phyloP scores from a whole-genome alignment of 2,113 vertebrate species.

The Microcebus tavaratra region DNA sequence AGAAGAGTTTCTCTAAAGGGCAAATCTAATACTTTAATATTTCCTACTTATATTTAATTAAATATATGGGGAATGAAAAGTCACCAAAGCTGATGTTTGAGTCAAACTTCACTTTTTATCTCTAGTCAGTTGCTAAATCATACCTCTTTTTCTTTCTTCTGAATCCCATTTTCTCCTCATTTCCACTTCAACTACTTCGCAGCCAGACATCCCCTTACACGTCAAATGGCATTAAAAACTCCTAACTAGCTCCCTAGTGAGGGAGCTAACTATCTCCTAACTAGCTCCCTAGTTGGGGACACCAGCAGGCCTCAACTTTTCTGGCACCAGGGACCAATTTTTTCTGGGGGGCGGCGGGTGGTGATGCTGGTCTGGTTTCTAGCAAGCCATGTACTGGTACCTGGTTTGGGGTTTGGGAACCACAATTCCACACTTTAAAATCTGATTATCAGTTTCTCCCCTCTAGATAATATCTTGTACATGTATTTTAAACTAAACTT shows the following conservation, averaged over 20 bases:
- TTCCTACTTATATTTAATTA: slow-evolving; percentile 18
- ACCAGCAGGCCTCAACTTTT: too few relatives aligned
- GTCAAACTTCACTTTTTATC: not conserved
- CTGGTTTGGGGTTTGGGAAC: too few relatives aligned
- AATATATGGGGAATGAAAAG: not conserved
- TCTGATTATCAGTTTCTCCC: not conserved
- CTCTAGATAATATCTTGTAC: not conserved
- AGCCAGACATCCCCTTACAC: not conserved
- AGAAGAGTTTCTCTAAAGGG: not conserved
- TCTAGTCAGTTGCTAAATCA: not conserved
- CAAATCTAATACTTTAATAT: slow-evolving; percentile 36
- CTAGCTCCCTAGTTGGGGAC: not conserved
- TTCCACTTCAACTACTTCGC: not conserved
- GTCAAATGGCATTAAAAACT: not conserved
- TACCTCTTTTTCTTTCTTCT: not conserved
- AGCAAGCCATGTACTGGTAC: too few relatives aligned
- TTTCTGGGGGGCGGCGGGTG: too few relatives aligned
- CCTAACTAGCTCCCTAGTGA: not conserved
- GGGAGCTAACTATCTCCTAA: too few relatives aligned
- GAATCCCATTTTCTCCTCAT: not conserved
- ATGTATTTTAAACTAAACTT: not conserved
- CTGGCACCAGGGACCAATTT: too few relatives aligned
- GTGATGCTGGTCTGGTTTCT: too few relatives aligned
- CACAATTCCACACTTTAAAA: not conserved
- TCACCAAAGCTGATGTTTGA: not conserved